A percentile compares a stretch with the other conserved stretches of the same genome.
Conservation (phyloP, 2,113 vertebrate species). For the Zeus faber region DNA sequence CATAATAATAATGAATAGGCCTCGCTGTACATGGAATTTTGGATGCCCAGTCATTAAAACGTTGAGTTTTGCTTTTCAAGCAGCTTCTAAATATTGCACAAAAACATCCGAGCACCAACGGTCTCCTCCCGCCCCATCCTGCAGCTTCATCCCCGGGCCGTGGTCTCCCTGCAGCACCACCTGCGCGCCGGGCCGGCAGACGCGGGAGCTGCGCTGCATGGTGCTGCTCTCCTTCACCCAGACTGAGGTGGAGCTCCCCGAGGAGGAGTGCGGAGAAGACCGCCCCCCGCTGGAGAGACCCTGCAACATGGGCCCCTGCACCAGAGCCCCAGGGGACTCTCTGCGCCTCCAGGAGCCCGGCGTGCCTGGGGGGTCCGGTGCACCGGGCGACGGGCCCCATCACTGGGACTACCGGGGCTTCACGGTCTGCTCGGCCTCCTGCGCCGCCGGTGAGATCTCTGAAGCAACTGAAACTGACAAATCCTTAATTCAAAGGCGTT, state of each 20-base stretch:
- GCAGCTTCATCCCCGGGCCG: conserved; percentile 84
- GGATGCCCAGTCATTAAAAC: too few relatives aligned
- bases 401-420: conserved; percentile 89
- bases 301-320: conserved; percentile 76
- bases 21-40: too few relatives aligned
- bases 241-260: conserved; percentile 84
- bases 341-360: conserved; percentile 22
- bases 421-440: conserved; percentile 82
- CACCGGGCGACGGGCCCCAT: conserved; percentile 59
- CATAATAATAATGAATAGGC: too few relatives aligned
- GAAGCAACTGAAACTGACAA: too few relatives aligned
- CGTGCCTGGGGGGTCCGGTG: conserved; percentile 24
- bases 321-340: conserved; percentile 41
- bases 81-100: too few relatives aligned
- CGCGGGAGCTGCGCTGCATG: conserved; percentile 80
- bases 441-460: conserved; percentile 79
- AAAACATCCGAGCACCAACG: too few relatives aligned
- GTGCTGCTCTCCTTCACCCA: conserved; percentile 85
- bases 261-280: conserved; percentile 82
- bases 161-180: conserved; percentile 88
- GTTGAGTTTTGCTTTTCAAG: too few relatives aligned
- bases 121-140: background rate
- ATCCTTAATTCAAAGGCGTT: too few relatives aligned
- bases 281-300: conserved; percentile 65
- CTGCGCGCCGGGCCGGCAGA: conserved; percentile 80